Conservation (phyloP, 2,113 vertebrate species). For the Xiphophorus maculatus region DNA sequence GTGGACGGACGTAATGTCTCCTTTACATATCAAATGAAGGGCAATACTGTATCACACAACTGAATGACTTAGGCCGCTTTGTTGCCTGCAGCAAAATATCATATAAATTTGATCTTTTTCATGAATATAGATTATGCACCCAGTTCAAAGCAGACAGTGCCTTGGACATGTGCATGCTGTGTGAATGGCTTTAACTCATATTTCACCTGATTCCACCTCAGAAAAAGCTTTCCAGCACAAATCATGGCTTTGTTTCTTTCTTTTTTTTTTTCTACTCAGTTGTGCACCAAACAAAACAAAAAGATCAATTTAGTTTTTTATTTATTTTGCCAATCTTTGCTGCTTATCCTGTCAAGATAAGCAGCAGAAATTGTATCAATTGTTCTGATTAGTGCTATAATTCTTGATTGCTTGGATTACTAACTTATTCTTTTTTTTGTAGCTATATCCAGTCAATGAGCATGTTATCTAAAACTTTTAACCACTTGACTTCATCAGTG, state of each 20-base stretch:
- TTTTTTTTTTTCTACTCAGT: constrained; percentile 1
- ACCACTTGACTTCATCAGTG: no score
- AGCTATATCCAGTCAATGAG: no score
- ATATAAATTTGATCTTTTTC: neutral
- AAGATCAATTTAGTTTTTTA: neutral
- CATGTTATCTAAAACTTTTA: no score
- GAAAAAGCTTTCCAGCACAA: neutral
- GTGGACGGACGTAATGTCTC: constrained; percentile 45
- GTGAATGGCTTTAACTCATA: neutral
- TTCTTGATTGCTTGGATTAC: no score
- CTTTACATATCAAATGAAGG: constrained; percentile 45
- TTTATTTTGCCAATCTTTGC: neutral
- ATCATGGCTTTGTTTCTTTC: neutral
- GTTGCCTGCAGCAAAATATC: constrained; percentile 1
- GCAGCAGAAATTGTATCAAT: no score
- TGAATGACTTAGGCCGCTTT: constrained; percentile 8
- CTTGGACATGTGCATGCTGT: neutral
- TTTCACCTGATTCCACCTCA: neutral
- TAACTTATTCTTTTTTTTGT: no score
- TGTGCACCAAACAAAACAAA: neutral
- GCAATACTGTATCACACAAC: constrained; percentile 43
- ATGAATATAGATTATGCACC: neutral
- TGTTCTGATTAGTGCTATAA: no score
- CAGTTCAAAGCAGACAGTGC: neutral
- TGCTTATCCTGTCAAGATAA: no score